phyloP scores from a whole-genome alignment of 2,888 invertebrate genomes.

The Urechis unicinctus region DNA sequence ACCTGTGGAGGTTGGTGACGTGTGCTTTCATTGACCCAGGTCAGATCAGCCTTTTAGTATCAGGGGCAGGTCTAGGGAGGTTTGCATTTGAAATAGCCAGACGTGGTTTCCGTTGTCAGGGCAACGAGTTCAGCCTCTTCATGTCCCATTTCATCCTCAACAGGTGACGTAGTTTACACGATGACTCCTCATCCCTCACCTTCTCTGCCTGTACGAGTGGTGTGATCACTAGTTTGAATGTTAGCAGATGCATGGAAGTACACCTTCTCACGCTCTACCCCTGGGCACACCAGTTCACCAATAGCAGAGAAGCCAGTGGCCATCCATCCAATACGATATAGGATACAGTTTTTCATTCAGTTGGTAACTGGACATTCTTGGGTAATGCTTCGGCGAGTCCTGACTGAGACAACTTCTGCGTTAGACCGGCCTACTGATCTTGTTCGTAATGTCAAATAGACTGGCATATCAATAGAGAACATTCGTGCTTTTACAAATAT shows the following conservation, averaged over 20 bases:
- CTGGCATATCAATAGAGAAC: too few relatives aligned
- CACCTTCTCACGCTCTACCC: constrained; percentile 81
- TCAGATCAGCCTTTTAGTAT: constrained; percentile 61
- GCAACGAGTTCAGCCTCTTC: constrained; percentile 95
- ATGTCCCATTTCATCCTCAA: constrained; percentile 98
- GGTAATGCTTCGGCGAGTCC: too few relatives aligned
- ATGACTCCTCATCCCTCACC: too few relatives aligned
- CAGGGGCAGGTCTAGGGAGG: constrained; percentile 92
- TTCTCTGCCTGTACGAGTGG: background rate
- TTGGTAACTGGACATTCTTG: too few relatives aligned
- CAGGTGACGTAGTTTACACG: constrained; percentile 55
- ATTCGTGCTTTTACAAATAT: too few relatives aligned
- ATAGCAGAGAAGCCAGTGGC: constrained; percentile 74
- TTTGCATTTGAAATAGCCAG: constrained; percentile 89
- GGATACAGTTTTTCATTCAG: too few relatives aligned
- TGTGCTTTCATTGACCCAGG: constrained; percentile 6
- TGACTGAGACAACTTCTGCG: too few relatives aligned
- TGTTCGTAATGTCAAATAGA: too few relatives aligned
- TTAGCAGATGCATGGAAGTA: constrained; percentile 55
- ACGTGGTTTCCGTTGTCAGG: constrained; percentile 85
- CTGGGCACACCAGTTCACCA: constrained; percentile 91
- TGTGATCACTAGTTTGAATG: background rate
- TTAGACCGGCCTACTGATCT: too few relatives aligned
- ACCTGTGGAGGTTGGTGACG: background rate
- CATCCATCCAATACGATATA: too few relatives aligned